Evolutionary conservation across 2,797 vertebrate genomes (phyloP).

Genomic region (Eupleurogrammus muticus): DNA sequence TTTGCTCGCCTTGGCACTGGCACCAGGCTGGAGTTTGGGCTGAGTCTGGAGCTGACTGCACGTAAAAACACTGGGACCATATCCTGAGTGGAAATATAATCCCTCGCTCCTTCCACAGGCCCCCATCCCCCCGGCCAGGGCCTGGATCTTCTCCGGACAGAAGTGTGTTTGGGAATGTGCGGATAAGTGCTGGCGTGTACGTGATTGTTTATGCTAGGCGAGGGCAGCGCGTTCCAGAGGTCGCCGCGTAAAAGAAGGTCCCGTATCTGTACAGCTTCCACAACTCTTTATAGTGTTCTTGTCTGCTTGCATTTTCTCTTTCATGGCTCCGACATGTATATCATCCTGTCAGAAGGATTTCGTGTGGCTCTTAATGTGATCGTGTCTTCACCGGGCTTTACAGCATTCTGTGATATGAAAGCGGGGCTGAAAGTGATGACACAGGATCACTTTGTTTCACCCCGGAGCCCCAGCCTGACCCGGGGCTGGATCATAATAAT

Average conservation of each 20-base stretch:
- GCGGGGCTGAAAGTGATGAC: slow-evolving; percentile 65
- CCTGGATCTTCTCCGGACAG: slow-evolving; percentile 63
- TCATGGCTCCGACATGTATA: background rate
- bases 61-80: slow-evolving; percentile 65
- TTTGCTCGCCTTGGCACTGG: slow-evolving; percentile 66
- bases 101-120: slow-evolving; percentile 35
- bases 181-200: slow-evolving; percentile 40
- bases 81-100: slow-evolving; percentile 78
- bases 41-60: slow-evolving; percentile 53
- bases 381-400: slow-evolving; percentile 25
- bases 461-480: slow-evolving; percentile 64
- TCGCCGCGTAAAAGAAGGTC: slow-evolving; percentile 39
- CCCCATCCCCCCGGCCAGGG: slow-evolving; percentile 53
- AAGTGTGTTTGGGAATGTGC: slow-evolving; percentile 44
- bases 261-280: slow-evolving; percentile 12
- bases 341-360: slow-evolving; percentile 53
- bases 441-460: slow-evolving; percentile 70
- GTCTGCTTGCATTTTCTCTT: slow-evolving; percentile 22
- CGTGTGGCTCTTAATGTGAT: slow-evolving; percentile 26
- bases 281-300: slow-evolving; percentile 16
- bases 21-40: slow-evolving; percentile 55
- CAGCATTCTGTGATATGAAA: slow-evolving; percentile 45
- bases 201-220: slow-evolving; percentile 55
- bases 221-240: slow-evolving; percentile 30
- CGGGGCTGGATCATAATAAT: slow-evolving; percentile 71